phyloP scores from a whole-genome alignment of 2,888 invertebrate genomes.

The Nephrocerus scutellatus region DNA sequence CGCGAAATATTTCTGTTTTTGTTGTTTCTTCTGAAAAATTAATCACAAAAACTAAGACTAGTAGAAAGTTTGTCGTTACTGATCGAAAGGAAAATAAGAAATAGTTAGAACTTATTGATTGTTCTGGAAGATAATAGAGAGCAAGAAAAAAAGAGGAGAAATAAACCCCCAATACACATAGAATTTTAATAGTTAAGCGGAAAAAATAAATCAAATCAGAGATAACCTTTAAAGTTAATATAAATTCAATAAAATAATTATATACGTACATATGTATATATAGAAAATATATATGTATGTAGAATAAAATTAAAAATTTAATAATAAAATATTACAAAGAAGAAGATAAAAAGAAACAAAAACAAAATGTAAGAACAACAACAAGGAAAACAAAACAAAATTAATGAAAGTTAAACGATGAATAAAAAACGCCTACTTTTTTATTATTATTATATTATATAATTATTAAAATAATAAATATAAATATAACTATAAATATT shows the following conservation, averaged over 20 bases:
- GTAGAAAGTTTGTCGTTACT: too few relatives aligned
- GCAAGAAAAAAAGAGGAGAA: slow-evolving; percentile 6
- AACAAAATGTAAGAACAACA: slow-evolving; percentile 7
- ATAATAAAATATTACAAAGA: slow-evolving; percentile 28
- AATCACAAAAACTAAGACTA: too few relatives aligned
- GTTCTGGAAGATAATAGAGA: too few relatives aligned
- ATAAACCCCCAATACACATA: slow-evolving; percentile 14
- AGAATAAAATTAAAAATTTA: slow-evolving; percentile 9
- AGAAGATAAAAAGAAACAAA: slow-evolving; percentile 19
- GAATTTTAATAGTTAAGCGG: slow-evolving; percentile 27
- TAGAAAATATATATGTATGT: background rate
- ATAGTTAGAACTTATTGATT: too few relatives aligned
- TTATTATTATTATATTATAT: slow-evolving; percentile 28
- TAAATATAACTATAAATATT: slow-evolving; percentile 30
- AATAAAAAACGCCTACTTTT: slow-evolving; percentile 30
- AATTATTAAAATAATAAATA: slow-evolving; percentile 26
- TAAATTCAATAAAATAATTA: background rate
- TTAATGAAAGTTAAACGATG: too few relatives aligned
- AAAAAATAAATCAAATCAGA: slow-evolving; percentile 8
- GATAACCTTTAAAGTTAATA: slow-evolving; percentile 15
- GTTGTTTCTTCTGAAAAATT: too few relatives aligned
- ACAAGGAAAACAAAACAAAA: slow-evolving; percentile 12
- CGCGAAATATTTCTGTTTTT: too few relatives aligned
- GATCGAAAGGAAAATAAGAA: too few relatives aligned
- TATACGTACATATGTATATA: background rate